phyloP scores from a whole-genome alignment of 2,113 vertebrate genomes.

The Anoplopoma fimbria region DNA sequence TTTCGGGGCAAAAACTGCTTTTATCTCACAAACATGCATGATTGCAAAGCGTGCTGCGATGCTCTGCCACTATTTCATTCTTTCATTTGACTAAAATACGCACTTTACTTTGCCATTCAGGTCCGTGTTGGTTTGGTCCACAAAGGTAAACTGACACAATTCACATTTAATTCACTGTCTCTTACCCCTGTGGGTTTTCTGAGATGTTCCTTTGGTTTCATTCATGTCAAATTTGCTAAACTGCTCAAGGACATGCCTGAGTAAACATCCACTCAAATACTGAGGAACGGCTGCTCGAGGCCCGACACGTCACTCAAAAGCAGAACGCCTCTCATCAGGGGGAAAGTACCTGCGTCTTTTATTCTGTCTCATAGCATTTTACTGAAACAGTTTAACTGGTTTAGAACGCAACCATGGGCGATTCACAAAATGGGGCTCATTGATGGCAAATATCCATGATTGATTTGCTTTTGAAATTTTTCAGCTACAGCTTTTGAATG shows the following conservation, averaged over 20 bases:
- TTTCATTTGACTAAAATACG: background rate
- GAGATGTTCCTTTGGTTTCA: slow-evolving; percentile 16
- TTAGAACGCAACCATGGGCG: slow-evolving; percentile 15
- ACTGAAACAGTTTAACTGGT: slow-evolving; percentile 10
- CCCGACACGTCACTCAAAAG: slow-evolving; percentile 41
- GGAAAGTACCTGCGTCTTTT: slow-evolving; percentile 63
- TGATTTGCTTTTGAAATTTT: slow-evolving; percentile 7
- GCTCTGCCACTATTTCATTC: slow-evolving; percentile 7
- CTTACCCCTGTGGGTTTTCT: background rate
- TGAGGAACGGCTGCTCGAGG: slow-evolving; percentile 40
- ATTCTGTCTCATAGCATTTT: slow-evolving; percentile 6
- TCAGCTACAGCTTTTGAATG: background rate
- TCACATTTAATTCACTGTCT: background rate
- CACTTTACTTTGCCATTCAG: background rate
- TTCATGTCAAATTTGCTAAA: slow-evolving; percentile 5
- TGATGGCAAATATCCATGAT: background rate
- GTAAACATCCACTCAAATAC: slow-evolving; percentile 35
- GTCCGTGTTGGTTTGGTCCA: background rate
- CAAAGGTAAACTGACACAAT: background rate
- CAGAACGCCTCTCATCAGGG: slow-evolving; percentile 3
- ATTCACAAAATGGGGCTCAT: slow-evolving; percentile 1
- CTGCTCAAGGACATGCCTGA: slow-evolving; percentile 15
- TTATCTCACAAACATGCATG: slow-evolving; percentile 38
- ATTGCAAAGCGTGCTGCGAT: slow-evolving; percentile 1
- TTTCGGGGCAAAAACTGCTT: slow-evolving; percentile 23